These are phyloP conservation scores for Balanococcus diminutus DNA, from an alignment of 2,888 invertebrate genomes.

Conservation along the genomic window DNA sequence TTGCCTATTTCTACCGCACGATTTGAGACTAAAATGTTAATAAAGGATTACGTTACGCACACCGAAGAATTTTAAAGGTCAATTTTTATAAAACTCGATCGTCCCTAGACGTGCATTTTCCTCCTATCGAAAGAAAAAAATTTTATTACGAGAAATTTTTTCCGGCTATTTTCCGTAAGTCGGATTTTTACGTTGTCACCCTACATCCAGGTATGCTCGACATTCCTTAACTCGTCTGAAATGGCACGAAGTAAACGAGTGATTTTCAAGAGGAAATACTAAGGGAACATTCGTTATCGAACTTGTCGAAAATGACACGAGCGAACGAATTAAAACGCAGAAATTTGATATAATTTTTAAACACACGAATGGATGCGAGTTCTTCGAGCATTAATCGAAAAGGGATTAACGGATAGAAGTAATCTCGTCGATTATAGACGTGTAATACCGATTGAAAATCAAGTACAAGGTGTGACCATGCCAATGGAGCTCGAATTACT, in stretches of 20 bases:
- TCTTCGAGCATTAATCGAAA: not conserved
- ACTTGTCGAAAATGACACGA: not conserved
- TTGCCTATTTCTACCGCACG: too few species aligned
- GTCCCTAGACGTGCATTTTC: not conserved
- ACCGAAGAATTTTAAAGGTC: not conserved
- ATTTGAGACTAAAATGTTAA: too few species aligned
- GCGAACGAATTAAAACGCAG: slow-evolving; percentile 4
- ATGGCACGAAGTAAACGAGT: slow-evolving; percentile 23
- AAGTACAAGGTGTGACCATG: slow-evolving; percentile 35
- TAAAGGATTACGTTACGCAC: not conserved
- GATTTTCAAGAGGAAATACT: slow-evolving; percentile 24
- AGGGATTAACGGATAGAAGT: not conserved
- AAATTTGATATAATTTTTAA: not conserved
- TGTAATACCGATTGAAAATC: not conserved
- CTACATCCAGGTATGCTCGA: not conserved
- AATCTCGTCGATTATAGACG: not conserved
- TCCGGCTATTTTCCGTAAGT: not conserved
- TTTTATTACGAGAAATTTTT: not conserved
- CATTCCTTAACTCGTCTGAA: not conserved
- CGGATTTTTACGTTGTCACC: not conserved
- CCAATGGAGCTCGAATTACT: not conserved
- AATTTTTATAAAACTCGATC: not conserved
- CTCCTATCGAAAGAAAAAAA: not conserved
- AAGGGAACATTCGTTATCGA: not conserved
- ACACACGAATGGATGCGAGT: not conserved